phyloP scores from a whole-genome alignment of 2,797 vertebrate species.

The Euphonia xanthogaster region DNA sequence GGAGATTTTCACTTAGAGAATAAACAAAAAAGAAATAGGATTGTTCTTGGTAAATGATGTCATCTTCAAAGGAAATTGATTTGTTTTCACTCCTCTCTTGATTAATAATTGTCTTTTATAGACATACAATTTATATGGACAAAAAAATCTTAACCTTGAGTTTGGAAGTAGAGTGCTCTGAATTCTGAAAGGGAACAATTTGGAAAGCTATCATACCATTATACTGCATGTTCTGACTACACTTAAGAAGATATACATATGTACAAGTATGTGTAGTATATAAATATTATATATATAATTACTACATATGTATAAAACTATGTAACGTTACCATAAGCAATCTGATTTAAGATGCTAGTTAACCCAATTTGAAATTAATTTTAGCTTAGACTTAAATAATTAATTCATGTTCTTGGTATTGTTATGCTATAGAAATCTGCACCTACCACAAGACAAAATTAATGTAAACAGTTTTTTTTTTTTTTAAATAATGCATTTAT shows the following conservation, averaged over 20 bases:
- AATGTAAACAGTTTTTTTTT: too few relatives aligned
- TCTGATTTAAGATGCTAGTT: neutral
- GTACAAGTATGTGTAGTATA: neutral
- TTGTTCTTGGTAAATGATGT: neutral
- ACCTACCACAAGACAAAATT: neutral
- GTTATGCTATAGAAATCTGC: neutral
- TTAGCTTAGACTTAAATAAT: neutral
- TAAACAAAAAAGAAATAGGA: neutral
- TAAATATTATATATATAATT: neutral
- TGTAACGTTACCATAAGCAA: neutral
- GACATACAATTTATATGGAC: neutral
- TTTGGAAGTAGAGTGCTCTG: neutral
- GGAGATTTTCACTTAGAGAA: neutral
- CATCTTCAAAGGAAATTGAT: neutral
- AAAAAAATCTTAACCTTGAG: neutral
- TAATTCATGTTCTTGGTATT: neutral
- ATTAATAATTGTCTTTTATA: neutral
- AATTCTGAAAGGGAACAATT: neutral
- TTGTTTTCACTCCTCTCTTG: neutral
- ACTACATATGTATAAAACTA: neutral
- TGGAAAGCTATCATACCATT: neutral
- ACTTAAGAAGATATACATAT: neutral
- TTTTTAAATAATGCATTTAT: neutral
- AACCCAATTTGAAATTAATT: neutral
- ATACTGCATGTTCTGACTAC: neutral